Evolutionary conservation across 1,140 invertebrate species (phyloP).

Genomic region (Drosophila malerkotliana): DNA sequence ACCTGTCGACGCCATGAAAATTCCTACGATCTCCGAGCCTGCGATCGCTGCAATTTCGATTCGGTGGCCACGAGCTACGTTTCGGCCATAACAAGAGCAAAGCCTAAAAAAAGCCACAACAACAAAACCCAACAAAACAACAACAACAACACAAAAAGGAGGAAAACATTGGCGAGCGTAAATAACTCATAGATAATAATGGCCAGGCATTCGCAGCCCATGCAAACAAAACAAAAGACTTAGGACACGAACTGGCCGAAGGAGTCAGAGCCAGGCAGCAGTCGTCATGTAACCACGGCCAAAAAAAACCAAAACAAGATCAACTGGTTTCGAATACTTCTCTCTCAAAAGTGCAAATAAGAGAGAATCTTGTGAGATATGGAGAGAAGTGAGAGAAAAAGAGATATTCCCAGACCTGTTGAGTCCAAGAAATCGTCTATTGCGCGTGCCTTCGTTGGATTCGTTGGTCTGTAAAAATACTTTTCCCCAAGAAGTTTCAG

Average conservation of each 20-base stretch:
- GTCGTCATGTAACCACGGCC: constrained; percentile 59
- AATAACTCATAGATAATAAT: constrained; percentile 81
- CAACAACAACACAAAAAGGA: not conserved
- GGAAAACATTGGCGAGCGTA: constrained; percentile 57
- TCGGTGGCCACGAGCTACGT: constrained; percentile 58
- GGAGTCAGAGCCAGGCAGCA: constrained; percentile 49
- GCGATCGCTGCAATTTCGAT: constrained; percentile 27
- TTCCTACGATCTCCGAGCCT: constrained; percentile 35
- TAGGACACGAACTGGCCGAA: constrained; percentile 76
- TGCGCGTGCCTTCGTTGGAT: constrained; percentile 65
- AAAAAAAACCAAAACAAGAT: constrained; percentile 75
- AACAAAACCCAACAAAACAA: not conserved
- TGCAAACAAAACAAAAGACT: constrained; percentile 77
- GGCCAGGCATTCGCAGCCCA: constrained; percentile 61
- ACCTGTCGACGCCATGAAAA: constrained; percentile 54
- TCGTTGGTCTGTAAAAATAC: constrained; percentile 69
- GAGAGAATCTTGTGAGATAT: constrained; percentile 41
- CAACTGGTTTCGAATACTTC: constrained; percentile 76
- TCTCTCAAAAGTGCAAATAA: constrained; percentile 54
- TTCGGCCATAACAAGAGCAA: constrained; percentile 71
- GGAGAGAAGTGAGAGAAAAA: not conserved
- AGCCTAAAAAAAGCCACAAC: constrained; percentile 15
- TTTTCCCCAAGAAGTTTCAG: constrained; percentile 79
- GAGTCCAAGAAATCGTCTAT: constrained; percentile 66
- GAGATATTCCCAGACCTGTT: constrained; percentile 32